Evolutionary conservation across 2,888 invertebrate species (phyloP).

Genomic region (Latrodectus elegans): DNA sequence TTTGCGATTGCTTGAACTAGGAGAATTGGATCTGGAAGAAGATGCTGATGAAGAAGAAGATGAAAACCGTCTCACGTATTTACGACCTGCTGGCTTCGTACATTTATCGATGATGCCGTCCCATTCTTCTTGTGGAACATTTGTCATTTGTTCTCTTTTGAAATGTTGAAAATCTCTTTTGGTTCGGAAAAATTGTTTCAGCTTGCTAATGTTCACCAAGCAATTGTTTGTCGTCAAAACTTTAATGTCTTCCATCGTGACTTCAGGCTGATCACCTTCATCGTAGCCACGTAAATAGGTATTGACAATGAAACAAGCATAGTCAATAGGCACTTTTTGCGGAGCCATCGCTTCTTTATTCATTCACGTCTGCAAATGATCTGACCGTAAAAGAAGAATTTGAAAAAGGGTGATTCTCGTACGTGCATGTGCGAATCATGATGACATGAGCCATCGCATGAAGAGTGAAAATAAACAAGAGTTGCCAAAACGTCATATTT

Average conservation of each 20-base stretch:
- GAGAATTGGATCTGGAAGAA: neutral
- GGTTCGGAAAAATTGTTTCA: slow-evolving; percentile 1
- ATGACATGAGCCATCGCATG: slow-evolving; percentile 34
- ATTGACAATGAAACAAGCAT: neutral
- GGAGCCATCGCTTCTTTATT: neutral
- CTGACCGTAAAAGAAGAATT: slow-evolving; percentile 13
- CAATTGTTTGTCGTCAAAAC: neutral
- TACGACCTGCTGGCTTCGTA: neutral
- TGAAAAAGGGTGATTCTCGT: slow-evolving; percentile 19
- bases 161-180: neutral
- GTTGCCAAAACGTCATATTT: slow-evolving; percentile 3
- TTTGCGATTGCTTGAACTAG: neutral
- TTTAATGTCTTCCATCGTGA: neutral
- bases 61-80: neutral
- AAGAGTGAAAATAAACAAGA: slow-evolving; percentile 11
- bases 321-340: neutral
- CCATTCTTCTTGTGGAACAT: neutral
- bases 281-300: neutral
- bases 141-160: neutral
- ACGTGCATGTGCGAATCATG: slow-evolving; percentile 25
- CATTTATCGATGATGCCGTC: neutral
- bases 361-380: neutral
- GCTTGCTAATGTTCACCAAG: neutral
- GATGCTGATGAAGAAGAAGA: neutral
- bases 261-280: neutral